Evolutionary conservation across 2,888 invertebrate species (phyloP).

Genomic region (Hoplodrina ambigua): DNA sequence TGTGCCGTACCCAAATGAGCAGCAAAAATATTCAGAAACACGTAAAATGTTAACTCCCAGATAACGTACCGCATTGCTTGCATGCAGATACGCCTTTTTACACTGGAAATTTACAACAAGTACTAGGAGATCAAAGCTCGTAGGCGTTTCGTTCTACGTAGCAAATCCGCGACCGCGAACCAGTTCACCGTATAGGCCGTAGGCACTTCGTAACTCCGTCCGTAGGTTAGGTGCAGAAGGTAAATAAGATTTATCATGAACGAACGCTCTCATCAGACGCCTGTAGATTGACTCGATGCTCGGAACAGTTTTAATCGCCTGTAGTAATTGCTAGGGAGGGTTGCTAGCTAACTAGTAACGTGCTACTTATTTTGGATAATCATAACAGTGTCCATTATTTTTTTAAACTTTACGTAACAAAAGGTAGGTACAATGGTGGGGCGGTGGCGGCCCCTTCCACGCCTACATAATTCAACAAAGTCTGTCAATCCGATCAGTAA

Average conservation of each 20-base stretch:
- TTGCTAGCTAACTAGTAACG: too few relatives aligned
- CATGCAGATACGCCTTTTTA: constrained; percentile 54
- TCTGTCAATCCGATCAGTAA: too few relatives aligned
- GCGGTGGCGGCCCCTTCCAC: too few relatives aligned
- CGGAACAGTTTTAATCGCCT: background rate
- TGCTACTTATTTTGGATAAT: too few relatives aligned
- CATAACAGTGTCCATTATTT: too few relatives aligned
- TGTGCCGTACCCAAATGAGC: background rate
- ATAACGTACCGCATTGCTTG: background rate
- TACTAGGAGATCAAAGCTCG: constrained; percentile 63
- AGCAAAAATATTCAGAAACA: background rate
- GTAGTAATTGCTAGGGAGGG: too few relatives aligned
- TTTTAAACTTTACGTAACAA: too few relatives aligned
- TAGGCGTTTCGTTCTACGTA: constrained; percentile 30
- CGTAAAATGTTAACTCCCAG: background rate
- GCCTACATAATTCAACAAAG: too few relatives aligned
- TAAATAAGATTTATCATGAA: constrained; percentile 46
- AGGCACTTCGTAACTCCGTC: background rate
- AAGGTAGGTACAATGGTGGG: too few relatives aligned
- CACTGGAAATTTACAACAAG: constrained; percentile 56
- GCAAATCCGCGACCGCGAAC: constrained; percentile 42
- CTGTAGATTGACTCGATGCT: constrained; percentile 44
- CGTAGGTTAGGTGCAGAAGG: constrained; percentile 26
- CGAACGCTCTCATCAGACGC: constrained; percentile 20
- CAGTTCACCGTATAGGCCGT: constrained; percentile 23